Conservation (phyloP, 2,797 vertebrate species). For the Sandelia bainsii region DNA sequence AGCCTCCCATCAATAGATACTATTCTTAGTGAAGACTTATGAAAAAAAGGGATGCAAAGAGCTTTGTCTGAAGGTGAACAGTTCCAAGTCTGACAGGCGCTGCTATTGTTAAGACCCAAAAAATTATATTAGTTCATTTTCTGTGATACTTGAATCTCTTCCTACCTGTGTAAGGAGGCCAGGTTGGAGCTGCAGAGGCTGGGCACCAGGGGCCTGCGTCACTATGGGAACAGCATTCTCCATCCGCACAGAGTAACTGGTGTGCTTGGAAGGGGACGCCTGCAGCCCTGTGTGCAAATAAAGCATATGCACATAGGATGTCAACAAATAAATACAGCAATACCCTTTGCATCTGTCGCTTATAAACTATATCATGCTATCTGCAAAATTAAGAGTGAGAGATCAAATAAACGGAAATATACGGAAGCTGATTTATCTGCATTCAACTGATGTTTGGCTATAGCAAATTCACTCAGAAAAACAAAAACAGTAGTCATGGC, state of each 20-base stretch:
- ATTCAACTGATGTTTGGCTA: conserved; percentile 43
- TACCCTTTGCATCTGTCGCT: conserved; percentile 4
- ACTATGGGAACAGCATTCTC: conserved; percentile 99
- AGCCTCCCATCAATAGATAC: conserved; percentile 61
- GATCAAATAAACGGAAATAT: background rate
- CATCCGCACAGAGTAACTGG: conserved; percentile 98
- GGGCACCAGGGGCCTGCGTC: conserved; percentile 96
- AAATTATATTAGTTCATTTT: conserved; percentile 40
- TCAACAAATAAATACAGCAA: conserved; percentile 48
- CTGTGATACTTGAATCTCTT: conserved; percentile 16
- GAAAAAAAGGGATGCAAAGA: conserved; percentile 44
- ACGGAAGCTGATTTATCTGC: conserved; percentile 36
- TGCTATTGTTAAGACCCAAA: conserved; percentile 25
- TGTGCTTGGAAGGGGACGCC: conserved; percentile 97
- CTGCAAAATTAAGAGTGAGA: conserved; percentile 26
- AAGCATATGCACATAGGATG: conserved; percentile 42
- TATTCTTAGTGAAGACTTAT: conserved; percentile 66
- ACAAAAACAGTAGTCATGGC: conserved; percentile 54
- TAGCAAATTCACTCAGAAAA: conserved; percentile 21
- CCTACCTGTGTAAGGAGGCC: conserved; percentile 97
- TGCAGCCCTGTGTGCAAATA: conserved; percentile 89
- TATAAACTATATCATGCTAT: conserved; percentile 5
- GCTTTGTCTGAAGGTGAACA: conserved; percentile 48
- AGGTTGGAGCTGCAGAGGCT: conserved; percentile 97
- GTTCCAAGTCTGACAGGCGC: conserved; percentile 38